Evolutionary conservation across 2,888 invertebrate genomes (phyloP), one percentile per base, ranked within the genome.

Genomic region (Eulithis testata): DNA sequence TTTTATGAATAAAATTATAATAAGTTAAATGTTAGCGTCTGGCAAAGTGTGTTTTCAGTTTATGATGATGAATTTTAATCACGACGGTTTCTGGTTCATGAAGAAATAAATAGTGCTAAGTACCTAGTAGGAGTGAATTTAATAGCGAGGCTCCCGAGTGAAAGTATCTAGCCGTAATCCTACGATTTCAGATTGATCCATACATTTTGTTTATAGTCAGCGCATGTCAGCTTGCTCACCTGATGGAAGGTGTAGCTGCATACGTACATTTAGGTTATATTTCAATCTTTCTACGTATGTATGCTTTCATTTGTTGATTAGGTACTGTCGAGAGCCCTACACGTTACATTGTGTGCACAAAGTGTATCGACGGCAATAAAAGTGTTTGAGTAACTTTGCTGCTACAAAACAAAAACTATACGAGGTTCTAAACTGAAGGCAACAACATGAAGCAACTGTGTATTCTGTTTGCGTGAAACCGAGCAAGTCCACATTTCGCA

Each of bases 1-100:
- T 49, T 63, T 53, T 59, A 59, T 63, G 64, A 64, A 64, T 64
- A 60, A 50, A 50, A 59, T 60, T 55, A 21, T 50, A 64, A 50
- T 54, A 59, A 59, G 21, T 54, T 21, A 37, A 59, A 59, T 54
- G 49, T 59, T 54, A 47, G 53, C 44, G 44, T n/a, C 36, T 14
- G 11, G 56, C 43, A 11, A 36, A 56, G 43, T 36, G 62, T 51
- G 40, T 50, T 49, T 21, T 45, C 14, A 51, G 60, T 27, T 61
- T 58, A 43, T 3, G 11, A 49, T 47, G 47, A 47, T 49, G 14
- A 49, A 49, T 49, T 49, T 49, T 49, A 49, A 49, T 49, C 49
- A 21, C 49, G 21, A 49, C 11, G 49, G 49, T 4, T 4, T 7
- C 4, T 11, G 14, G 7, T 47, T 14, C 47, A 12, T 47, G 45